Conservation (phyloP, 2,797 vertebrate species). For the Chelmon rostratus region DNA sequence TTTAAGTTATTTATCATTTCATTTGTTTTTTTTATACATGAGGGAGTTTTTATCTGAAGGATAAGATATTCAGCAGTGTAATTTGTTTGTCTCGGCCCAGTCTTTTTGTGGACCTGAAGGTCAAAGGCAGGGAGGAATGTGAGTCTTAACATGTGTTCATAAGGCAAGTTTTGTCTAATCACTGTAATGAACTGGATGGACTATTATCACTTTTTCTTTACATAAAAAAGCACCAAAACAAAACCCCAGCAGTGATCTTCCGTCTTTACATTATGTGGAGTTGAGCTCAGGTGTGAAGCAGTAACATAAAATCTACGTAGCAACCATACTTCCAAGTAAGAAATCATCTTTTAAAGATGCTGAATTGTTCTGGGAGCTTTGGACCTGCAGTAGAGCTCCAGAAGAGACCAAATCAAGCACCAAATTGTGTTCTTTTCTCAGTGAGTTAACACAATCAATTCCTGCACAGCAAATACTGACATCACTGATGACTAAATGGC, state of each 20-base stretch:
- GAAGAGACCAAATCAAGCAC: constrained; percentile 3
- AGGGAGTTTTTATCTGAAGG: constrained; percentile 35
- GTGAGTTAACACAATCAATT: constrained; percentile 43
- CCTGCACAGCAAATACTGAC: constrained; percentile 35
- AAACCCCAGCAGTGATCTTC: background rate
- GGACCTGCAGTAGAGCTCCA: background rate
- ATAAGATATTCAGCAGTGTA: constrained; percentile 54
- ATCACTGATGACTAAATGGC: constrained; percentile 48
- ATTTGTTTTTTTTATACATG: constrained; percentile 64
- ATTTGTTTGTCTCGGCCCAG: constrained; percentile 37
- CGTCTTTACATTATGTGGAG: background rate
- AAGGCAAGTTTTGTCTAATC: background rate
- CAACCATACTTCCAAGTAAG: background rate
- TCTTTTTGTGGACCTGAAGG: constrained; percentile 42
- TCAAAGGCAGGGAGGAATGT: constrained; percentile 33
- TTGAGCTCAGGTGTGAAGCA: background rate
- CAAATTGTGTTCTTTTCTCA: constrained; percentile 9
- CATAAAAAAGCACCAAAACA: background rate
- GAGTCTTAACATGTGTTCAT: background rate
- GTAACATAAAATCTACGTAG: background rate
- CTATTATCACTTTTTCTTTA: background rate
- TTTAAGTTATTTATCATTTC: constrained; percentile 69
- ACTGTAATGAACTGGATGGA: background rate
- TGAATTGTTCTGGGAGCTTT: background rate
- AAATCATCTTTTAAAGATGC: background rate